Conservation (phyloP, 2,113 vertebrate species). For the Scolopax mira region DNA sequence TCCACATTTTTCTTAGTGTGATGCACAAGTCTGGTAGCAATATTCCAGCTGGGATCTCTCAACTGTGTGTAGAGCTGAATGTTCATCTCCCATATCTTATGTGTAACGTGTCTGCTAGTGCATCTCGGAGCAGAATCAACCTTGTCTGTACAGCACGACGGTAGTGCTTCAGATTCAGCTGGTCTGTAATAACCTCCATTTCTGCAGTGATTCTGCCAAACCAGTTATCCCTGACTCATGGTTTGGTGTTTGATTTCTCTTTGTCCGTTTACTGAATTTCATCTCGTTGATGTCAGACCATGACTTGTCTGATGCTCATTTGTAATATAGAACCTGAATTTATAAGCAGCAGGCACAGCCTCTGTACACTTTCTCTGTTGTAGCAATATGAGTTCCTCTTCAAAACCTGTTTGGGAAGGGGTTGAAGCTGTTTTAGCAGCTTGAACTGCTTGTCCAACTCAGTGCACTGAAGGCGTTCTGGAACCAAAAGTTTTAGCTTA, state of each 20-base stretch:
- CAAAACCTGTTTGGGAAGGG: not conserved
- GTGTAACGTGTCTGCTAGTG: not conserved
- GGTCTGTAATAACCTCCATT: not conserved
- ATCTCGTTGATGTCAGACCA: not conserved
- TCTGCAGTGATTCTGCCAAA: not conserved
- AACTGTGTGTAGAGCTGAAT: not conserved
- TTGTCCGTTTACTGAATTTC: not conserved
- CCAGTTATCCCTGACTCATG: not conserved
- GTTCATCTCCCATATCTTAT: not conserved
- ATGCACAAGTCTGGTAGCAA: not conserved
- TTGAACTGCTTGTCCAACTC: not conserved
- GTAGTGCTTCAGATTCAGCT: not conserved
- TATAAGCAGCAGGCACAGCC: not conserved
- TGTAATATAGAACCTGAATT: not conserved
- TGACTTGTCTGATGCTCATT: not conserved
- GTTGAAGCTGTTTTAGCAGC: not conserved
- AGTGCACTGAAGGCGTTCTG: not conserved
- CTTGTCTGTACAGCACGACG: too few species aligned
- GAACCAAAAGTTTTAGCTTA: not conserved
- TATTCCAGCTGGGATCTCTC: not conserved
- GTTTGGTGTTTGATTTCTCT: not conserved
- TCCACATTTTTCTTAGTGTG: not conserved
- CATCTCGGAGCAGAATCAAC: not conserved
- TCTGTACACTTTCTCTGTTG: not conserved
- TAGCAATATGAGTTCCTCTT: not conserved